Conservation (phyloP, 2,888 invertebrate genomes). For the Dugesia japonica region DNA sequence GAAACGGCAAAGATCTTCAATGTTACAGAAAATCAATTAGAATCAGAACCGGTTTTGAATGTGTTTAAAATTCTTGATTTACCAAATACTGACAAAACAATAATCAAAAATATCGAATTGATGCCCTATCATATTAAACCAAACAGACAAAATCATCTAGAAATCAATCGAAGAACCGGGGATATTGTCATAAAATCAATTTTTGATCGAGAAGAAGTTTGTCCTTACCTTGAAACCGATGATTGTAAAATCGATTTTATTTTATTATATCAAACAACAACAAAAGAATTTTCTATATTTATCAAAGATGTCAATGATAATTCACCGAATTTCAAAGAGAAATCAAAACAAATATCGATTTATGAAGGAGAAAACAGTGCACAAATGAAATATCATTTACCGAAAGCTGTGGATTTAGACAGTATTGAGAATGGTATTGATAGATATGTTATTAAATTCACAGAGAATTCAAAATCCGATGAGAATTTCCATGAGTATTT, state of each 20-base stretch:
- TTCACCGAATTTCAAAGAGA: background rate
- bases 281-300: background rate
- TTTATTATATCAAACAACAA: background rate
- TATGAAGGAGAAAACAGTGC: conserved; percentile 10
- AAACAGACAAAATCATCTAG: background rate
- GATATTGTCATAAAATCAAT: background rate
- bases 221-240: background rate
- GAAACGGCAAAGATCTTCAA: background rate
- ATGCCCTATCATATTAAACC: background rate
- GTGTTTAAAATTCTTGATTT: background rate
- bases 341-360: background rate
- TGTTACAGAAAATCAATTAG: conserved; percentile 12
- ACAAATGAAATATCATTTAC: background rate
- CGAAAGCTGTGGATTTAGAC: conserved; percentile 7
- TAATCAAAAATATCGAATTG: background rate
- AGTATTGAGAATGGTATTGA: background rate
- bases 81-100: background rate
- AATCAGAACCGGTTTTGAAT: background rate
- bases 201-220: background rate
- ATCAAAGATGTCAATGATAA: conserved; percentile 10
- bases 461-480: background rate
- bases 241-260: conserved; percentile 8
- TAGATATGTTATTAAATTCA: background rate
- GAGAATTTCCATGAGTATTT: background rate
- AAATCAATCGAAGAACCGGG: background rate